A percentile compares a stretch with the other conserved stretches of the same genome.
These are phyloP conservation scores for Rhinophrynus dorsalis DNA, from an alignment of 2,797 vertebrate species.

Conservation along the genomic window DNA sequence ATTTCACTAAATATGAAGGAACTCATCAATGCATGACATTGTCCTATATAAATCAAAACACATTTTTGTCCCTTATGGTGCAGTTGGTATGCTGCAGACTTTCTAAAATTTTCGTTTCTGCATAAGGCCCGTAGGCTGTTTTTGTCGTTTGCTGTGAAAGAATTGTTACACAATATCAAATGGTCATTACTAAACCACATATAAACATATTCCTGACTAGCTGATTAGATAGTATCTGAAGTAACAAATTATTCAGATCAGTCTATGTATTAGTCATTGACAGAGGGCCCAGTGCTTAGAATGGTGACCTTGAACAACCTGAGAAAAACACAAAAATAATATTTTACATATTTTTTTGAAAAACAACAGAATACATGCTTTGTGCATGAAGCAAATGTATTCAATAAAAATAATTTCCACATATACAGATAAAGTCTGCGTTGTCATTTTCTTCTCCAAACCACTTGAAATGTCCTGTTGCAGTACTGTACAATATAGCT, in stretches of 20 bases:
- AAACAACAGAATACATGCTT: not conserved
- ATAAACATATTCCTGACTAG: not conserved
- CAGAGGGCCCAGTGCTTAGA: not conserved
- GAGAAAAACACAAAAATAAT: not conserved
- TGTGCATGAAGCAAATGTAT: not conserved
- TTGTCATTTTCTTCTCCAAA: not conserved
- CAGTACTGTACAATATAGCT: no score
- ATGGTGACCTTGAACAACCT: not conserved
- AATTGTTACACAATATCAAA: not conserved
- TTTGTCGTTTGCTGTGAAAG: no score
- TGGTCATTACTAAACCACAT: not conserved
- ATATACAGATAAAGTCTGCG: not conserved
- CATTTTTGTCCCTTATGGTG: no score
- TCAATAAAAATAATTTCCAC: not conserved
- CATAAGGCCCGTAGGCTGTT: no score
- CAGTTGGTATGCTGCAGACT: no score
- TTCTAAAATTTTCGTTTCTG: no score
- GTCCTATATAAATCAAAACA: no score
- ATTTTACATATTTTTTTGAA: not conserved
- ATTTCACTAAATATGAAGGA: no score
- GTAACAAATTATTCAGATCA: not conserved
- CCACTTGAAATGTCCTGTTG: not conserved
- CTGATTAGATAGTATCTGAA: not conserved
- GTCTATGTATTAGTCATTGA: not conserved
- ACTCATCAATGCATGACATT: no score